Percentiles rank a stretch among this genome's conserved stretches.
Evolutionary conservation across 2,888 invertebrate genomes (phyloP).

Genomic region (Melieria picta): DNA sequence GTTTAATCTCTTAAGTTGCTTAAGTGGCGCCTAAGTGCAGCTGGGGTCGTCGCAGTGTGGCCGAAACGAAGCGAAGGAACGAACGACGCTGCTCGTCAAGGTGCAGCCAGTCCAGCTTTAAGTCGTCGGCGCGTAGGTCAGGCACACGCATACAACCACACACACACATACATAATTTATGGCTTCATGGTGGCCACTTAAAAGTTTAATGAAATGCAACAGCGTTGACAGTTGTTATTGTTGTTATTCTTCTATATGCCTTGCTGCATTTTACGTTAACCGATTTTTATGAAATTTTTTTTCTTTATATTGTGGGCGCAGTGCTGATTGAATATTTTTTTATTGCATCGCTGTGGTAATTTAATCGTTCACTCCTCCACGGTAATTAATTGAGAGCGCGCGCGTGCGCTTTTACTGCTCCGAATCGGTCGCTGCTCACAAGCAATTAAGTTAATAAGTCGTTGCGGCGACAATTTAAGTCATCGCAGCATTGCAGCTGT

Average conservation of each 20-base stretch:
- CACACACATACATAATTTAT: background rate
- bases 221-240: slow-evolving; percentile 43
- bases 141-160: background rate
- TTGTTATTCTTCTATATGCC: slow-evolving; percentile 1
- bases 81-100: no score
- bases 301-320: no score
- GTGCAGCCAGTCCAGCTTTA: background rate
- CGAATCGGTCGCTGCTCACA: background rate
- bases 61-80: no score
- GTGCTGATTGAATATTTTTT: background rate
- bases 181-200: slow-evolving; percentile 34
- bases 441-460: slow-evolving; percentile 38
- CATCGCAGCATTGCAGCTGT: slow-evolving; percentile 6
- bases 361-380: slow-evolving; percentile 25
- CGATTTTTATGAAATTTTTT: background rate
- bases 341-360: slow-evolving; percentile 12
- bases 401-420: background rate
- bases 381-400: slow-evolving; percentile 27
- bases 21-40: slow-evolving; percentile 59
- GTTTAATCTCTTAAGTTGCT: slow-evolving; percentile 53
- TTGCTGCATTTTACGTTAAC: background rate
- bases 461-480: slow-evolving; percentile 23
- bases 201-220: slow-evolving; percentile 56
- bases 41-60: slow-evolving; percentile 28
- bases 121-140: slow-evolving; percentile 8